Percentiles rank a stretch among this genome's conserved stretches.
Evolutionary conservation across 2,113 vertebrate species (phyloP).

Genomic region (Clarias gariepinus): DNA sequence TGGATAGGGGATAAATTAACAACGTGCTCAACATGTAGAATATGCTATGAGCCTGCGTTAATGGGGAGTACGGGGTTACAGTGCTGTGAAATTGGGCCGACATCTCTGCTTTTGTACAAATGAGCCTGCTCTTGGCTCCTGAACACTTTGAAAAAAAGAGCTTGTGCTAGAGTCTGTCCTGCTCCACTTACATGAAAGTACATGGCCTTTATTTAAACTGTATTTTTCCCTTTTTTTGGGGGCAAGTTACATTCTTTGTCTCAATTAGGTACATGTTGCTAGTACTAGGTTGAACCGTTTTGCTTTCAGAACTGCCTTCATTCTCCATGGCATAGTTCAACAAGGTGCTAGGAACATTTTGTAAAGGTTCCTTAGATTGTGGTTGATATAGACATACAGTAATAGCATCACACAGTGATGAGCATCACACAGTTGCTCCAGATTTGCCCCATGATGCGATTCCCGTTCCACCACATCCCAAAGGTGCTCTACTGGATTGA

Average conservation of each 20-base stretch:
- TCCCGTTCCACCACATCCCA: no score
- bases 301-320: no score
- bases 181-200: conserved; percentile 5
- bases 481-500: no score
- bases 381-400: no score
- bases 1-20: conserved; percentile 47
- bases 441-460: no score
- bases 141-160: conserved; percentile 30
- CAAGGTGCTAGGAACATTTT: no score
- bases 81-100: conserved; percentile 47
- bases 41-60: conserved; percentile 46
- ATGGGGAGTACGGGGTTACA: conserved; percentile 47
- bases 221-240: neutral
- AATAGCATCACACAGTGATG: no score
- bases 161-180: conserved; percentile 6
- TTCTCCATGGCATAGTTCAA: no score
- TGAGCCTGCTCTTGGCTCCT: conserved; percentile 16
- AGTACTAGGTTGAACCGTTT: no score
- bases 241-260: neutral
- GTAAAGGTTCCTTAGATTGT: no score
- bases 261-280: neutral
- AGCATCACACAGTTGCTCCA: no score
- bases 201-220: neutral
- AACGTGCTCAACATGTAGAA: conserved; percentile 38
- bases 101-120: conserved; percentile 43